Conservation (phyloP, 2,888 invertebrate species). For the Acrobasis consociella region DNA sequence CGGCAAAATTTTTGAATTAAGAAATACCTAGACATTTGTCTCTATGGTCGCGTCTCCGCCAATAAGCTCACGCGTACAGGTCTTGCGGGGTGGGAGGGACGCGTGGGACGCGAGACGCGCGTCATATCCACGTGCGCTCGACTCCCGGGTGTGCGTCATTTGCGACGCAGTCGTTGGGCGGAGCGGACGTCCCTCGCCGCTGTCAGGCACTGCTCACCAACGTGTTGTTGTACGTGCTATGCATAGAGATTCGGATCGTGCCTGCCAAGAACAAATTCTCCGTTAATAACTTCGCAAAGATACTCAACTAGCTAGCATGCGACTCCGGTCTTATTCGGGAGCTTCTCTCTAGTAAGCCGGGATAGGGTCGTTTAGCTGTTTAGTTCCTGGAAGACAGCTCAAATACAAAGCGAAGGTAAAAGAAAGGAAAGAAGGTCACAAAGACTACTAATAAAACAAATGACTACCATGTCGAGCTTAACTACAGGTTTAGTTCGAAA, state of each 20-base stretch:
- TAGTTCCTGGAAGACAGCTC: slow-evolving; percentile 10
- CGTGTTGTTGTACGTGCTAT: slow-evolving; percentile 78
- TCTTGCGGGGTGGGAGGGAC: slow-evolving; percentile 65
- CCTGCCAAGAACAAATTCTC: slow-evolving; percentile 48
- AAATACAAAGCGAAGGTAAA: slow-evolving; percentile 35
- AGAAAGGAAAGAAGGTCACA: slow-evolving; percentile 38
- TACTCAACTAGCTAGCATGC: slow-evolving; percentile 19
- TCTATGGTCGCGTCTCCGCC: slow-evolving; percentile 4
- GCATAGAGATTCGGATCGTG: slow-evolving; percentile 75
- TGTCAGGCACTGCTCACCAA: slow-evolving; percentile 70
- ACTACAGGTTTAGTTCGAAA: slow-evolving; percentile 55
- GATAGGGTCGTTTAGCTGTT: not conserved
- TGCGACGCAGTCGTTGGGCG: slow-evolving; percentile 48
- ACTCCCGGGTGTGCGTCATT: slow-evolving; percentile 43
- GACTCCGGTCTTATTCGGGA: slow-evolving; percentile 27
- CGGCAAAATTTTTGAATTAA: slow-evolving; percentile 5
- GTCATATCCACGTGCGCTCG: slow-evolving; percentile 66
- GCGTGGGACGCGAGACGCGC: slow-evolving; percentile 48
- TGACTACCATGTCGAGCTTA: slow-evolving; percentile 47
- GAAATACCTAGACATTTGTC: not conserved
- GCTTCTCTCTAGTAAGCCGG: slow-evolving; percentile 15
- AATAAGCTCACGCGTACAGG: slow-evolving; percentile 58
- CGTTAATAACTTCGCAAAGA: slow-evolving; percentile 11
- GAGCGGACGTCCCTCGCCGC: slow-evolving; percentile 57
- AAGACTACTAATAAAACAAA: slow-evolving; percentile 32